A percentile compares a stretch with the other conserved stretches of the same genome.
These are phyloP conservation scores for Drosophila neocordata DNA, from an alignment of 1,140 invertebrate species.

Conservation along the genomic window DNA sequence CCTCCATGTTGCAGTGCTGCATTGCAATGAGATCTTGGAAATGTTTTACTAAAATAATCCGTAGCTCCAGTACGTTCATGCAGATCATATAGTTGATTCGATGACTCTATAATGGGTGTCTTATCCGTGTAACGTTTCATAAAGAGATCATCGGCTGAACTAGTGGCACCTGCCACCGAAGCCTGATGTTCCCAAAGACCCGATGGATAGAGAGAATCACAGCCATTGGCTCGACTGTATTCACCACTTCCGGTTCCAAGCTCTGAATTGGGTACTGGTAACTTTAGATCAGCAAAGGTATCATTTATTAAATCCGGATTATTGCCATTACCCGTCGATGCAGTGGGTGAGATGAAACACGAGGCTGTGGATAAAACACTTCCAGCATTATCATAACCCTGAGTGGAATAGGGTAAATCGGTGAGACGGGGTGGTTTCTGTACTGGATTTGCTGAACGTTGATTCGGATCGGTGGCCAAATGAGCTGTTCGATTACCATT, in stretches of 20 bases:
- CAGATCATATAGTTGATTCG: conserved; percentile 71
- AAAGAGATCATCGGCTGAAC: conserved; percentile 83
- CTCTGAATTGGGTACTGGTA: conserved; percentile 38
- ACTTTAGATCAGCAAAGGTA: conserved; percentile 84
- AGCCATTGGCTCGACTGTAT: conserved; percentile 87
- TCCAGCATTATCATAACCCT: conserved; percentile 86
- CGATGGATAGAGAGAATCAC: conserved; percentile 88
- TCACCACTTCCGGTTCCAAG: conserved; percentile 85
- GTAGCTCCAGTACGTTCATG: conserved; percentile 70
- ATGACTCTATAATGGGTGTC: conserved; percentile 88
- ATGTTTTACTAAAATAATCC: conserved; percentile 85
- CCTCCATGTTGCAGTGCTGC: conserved; percentile 38
- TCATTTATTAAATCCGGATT: conserved; percentile 93
- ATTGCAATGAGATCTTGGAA: conserved; percentile 81
- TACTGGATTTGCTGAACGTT: conserved; percentile 86
- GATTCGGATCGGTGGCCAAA: conserved; percentile 62
- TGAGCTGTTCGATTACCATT: not conserved
- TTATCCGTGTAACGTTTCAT: conserved; percentile 87
- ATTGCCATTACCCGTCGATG: conserved; percentile 86
- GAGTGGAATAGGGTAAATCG: conserved; percentile 86
- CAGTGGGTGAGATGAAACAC: conserved; percentile 88
- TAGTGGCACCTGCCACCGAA: conserved; percentile 53
- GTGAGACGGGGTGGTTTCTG: conserved; percentile 87
- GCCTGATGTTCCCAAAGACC: conserved; percentile 86
- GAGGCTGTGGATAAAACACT: conserved; percentile 85